phyloP scores from a whole-genome alignment of 2,888 invertebrate species.

The Dastarcus helophoroides region DNA sequence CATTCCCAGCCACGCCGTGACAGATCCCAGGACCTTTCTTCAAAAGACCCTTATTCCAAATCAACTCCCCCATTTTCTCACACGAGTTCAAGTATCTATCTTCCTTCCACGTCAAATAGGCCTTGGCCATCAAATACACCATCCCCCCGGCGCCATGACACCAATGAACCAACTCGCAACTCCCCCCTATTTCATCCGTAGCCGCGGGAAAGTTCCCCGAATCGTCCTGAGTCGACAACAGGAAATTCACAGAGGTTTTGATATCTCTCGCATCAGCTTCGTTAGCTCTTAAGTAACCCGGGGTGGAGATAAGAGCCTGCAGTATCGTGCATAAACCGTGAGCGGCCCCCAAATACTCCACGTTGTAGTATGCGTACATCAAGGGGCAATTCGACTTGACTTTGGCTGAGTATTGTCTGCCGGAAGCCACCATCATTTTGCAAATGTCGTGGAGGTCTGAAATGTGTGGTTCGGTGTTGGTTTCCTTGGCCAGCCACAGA shows the following conservation, averaged over 20 bases:
- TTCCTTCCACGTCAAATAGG: slow-evolving; percentile 64
- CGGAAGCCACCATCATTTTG: slow-evolving; percentile 57
- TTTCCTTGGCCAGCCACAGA: slow-evolving; percentile 55
- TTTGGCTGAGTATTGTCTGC: slow-evolving; percentile 51
- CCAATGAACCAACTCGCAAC: slow-evolving; percentile 74
- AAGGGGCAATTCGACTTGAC: slow-evolving; percentile 52
- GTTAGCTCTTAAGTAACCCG: slow-evolving; percentile 48
- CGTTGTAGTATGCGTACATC: slow-evolving; percentile 68
- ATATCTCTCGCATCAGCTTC: slow-evolving; percentile 51
- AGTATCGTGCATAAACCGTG: slow-evolving; percentile 57
- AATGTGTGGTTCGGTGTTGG: slow-evolving; percentile 37
- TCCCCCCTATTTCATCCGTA: slow-evolving; percentile 52
- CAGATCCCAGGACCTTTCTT: slow-evolving; percentile 84
- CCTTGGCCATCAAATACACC: slow-evolving; percentile 70
- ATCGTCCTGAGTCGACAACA: slow-evolving; percentile 53
- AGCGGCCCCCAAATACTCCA: slow-evolving; percentile 64
- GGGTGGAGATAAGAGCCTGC: slow-evolving; percentile 50
- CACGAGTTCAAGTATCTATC: slow-evolving; percentile 59
- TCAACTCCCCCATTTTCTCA: slow-evolving; percentile 56
- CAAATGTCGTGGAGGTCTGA: slow-evolving; percentile 52
- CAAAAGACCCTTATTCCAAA: slow-evolving; percentile 74
- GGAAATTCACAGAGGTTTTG: slow-evolving; percentile 52
- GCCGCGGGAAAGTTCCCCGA: slow-evolving; percentile 50
- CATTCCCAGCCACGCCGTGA: slow-evolving; percentile 78
- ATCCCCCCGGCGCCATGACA: slow-evolving; percentile 83